These are phyloP conservation scores for Alcis repandata DNA, from an alignment of 2,888 invertebrate genomes.

Conservation along the genomic window DNA sequence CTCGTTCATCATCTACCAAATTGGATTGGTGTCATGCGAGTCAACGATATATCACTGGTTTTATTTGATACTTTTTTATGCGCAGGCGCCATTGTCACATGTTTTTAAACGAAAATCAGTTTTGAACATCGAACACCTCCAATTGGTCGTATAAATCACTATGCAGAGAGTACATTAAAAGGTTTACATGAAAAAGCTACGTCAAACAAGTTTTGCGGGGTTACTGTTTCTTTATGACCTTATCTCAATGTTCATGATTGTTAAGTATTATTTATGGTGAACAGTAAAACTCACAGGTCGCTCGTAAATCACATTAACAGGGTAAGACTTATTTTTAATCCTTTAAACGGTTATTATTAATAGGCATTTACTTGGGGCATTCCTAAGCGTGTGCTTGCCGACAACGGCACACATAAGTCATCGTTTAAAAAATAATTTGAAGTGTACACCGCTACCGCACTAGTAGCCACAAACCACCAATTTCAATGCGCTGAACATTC, in stretches of 20 bases:
- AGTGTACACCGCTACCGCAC: slow-evolving; percentile 62
- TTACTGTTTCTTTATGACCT: slow-evolving; percentile 59
- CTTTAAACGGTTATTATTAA: slow-evolving; percentile 47
- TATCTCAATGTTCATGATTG: slow-evolving; percentile 65
- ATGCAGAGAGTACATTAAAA: slow-evolving; percentile 38
- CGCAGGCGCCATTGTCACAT: slow-evolving; percentile 42
- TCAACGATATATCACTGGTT: slow-evolving; percentile 49
- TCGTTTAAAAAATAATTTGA: slow-evolving; percentile 62
- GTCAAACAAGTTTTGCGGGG: slow-evolving; percentile 58
- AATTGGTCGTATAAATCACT: slow-evolving; percentile 52
- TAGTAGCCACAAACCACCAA: slow-evolving; percentile 63
- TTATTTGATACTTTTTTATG: slow-evolving; percentile 41
- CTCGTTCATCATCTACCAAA: slow-evolving; percentile 56
- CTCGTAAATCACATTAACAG: slow-evolving; percentile 65
- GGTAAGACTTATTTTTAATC: slow-evolving; percentile 50
- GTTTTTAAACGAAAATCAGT: slow-evolving; percentile 38
- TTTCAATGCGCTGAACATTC: slow-evolving; percentile 72
- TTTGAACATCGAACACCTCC: slow-evolving; percentile 36
- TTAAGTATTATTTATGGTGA: slow-evolving; percentile 64
- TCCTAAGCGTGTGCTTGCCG: slow-evolving; percentile 53
- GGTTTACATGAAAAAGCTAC: slow-evolving; percentile 24
- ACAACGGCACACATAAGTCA: slow-evolving; percentile 59
- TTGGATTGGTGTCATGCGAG: slow-evolving; percentile 67
- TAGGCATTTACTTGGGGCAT: slow-evolving; percentile 49
- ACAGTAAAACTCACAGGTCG: slow-evolving; percentile 56